Conservation (phyloP, 2,888 invertebrate genomes). For the Blomia tropicalis region DNA sequence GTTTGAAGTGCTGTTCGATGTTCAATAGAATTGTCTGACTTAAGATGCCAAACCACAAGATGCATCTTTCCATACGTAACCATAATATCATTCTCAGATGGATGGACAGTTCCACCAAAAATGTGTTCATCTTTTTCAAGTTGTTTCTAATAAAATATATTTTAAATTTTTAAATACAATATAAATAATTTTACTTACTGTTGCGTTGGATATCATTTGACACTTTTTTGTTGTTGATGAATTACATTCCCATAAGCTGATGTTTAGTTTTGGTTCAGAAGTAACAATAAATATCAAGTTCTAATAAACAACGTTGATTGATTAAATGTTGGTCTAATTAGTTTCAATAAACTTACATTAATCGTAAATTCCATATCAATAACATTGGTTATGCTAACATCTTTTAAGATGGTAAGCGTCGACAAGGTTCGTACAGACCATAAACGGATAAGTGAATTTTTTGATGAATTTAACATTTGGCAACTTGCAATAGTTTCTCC, state of each 20-base stretch:
- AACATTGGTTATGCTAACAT: neutral
- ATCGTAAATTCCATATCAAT: conserved; percentile 19
- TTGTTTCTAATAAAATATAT: neutral
- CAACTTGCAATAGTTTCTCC: neutral
- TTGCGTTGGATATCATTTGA: neutral
- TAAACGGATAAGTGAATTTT: conserved; percentile 5
- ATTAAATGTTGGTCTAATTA: neutral
- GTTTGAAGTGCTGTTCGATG: conserved; percentile 16
- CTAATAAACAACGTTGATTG: neutral
- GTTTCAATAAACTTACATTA: neutral
- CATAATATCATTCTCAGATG: conserved; percentile 20
- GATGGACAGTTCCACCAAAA: conserved; percentile 19
- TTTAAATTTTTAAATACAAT: conserved; percentile 4
- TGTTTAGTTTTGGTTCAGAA: neutral
- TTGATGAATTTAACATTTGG: conserved; percentile 1
- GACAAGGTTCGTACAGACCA: conserved; percentile 15
- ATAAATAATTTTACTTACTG: conserved; percentile 11
- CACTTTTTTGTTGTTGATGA: no score
- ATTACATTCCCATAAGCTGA: conserved; percentile 21
- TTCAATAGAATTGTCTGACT: conserved; percentile 19
- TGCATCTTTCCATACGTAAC: conserved; percentile 24
- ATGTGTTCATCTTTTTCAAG: conserved; percentile 12
- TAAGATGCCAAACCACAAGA: conserved; percentile 19
- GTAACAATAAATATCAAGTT: conserved; percentile 17
- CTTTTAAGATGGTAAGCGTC: conserved; percentile 1